A percentile compares a stretch with the other conserved stretches of the same genome.
phyloP scores from a whole-genome alignment of 2,797 vertebrate genomes.

The Poliocrania exsul region DNA sequence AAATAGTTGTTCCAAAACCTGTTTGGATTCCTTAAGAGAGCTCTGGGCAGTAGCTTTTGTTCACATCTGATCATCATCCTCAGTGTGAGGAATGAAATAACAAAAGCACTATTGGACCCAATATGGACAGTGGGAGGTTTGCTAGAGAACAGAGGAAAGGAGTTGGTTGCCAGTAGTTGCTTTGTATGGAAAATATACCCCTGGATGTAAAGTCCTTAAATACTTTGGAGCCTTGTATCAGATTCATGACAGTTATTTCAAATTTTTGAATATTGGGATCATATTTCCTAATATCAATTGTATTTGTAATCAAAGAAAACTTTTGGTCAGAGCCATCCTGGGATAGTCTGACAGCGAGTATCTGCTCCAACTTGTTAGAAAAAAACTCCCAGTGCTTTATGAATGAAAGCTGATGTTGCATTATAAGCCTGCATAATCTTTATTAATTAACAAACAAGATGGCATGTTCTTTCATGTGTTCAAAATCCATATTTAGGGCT shows the following conservation, averaged over 20 bases:
- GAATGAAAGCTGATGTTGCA: neutral
- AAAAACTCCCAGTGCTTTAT: neutral
- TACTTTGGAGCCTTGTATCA: neutral
- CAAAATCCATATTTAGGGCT: neutral
- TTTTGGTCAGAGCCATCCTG: neutral
- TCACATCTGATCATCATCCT: neutral
- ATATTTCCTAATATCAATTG: neutral
- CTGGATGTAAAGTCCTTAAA: neutral
- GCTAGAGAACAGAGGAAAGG: neutral
- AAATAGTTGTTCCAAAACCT: neutral
- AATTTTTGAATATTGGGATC: neutral
- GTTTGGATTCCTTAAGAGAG: neutral
- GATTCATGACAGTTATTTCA: neutral
- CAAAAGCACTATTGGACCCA: neutral
- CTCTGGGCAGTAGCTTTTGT: neutral
- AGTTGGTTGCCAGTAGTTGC: neutral
- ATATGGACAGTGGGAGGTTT: neutral
- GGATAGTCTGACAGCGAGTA: neutral
- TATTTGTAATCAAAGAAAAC: neutral
- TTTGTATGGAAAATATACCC: neutral
- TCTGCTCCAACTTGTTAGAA: neutral
- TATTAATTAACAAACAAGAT: neutral
- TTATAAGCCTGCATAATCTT: neutral
- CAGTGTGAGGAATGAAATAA: accelerated
- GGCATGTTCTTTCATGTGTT: neutral